phyloP scores from a whole-genome alignment of 1,140 invertebrate species.

The Pachypsylla venusta region DNA sequence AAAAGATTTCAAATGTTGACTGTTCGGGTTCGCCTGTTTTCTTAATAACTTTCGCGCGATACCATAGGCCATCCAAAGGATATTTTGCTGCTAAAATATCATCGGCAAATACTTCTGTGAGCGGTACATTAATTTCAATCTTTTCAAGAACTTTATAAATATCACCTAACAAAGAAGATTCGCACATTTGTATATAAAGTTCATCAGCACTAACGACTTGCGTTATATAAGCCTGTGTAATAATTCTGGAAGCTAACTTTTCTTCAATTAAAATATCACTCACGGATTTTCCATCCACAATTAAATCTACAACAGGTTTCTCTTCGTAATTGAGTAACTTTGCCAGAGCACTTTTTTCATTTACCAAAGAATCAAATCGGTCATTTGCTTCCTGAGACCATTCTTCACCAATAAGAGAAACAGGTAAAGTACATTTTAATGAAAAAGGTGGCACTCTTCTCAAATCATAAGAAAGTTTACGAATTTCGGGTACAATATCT shows the following conservation, averaged over 20 bases:
- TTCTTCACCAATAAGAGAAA: conserved; percentile 44
- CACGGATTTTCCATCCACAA: conserved; percentile 21
- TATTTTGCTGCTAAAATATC: conserved; percentile 42
- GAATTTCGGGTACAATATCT: conserved; percentile 5
- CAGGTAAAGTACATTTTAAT: conserved; percentile 44
- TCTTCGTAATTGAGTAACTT: conserved; percentile 1
- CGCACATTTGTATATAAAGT: conserved; percentile 45
- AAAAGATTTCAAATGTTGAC: conserved; percentile 31
- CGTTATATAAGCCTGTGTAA: conserved; percentile 30
- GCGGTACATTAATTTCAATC: conserved; percentile 4
- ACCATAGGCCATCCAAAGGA: conserved; percentile 40
- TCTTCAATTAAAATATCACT: conserved; percentile 26
- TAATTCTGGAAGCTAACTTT: conserved; percentile 29
- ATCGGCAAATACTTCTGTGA: conserved; percentile 1
- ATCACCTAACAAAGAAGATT: conserved; percentile 36
- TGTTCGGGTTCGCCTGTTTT: background rate
- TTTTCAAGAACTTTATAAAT: conserved; percentile 34
- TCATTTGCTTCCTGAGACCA: conserved; percentile 45
- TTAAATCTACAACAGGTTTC: conserved; percentile 16
- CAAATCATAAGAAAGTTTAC: conserved; percentile 35
- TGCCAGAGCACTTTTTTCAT: conserved; percentile 25
- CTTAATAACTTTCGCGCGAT: conserved; percentile 22
- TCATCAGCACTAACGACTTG: conserved; percentile 40
- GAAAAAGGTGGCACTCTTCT: conserved; percentile 13
- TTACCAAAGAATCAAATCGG: conserved; percentile 37